phyloP scores from a whole-genome alignment of 1,140 invertebrate species.

The Eubasilissa regina region DNA sequence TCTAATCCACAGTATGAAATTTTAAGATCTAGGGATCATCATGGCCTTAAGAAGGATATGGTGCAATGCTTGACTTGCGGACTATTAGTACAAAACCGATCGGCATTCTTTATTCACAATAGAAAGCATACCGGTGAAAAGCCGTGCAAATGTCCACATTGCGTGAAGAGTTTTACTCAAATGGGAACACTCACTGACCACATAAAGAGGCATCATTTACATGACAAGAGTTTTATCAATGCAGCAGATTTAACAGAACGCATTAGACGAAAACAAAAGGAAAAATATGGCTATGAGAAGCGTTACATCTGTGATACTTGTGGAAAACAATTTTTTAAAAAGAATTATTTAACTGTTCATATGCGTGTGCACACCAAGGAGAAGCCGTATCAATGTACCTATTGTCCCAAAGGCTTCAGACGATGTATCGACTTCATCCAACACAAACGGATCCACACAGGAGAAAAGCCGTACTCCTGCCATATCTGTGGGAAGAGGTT shows the following conservation, averaged over 20 bases:
- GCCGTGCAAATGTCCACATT: slow-evolving; percentile 55
- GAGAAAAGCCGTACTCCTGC: slow-evolving; percentile 83
- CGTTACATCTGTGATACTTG: slow-evolving; percentile 56
- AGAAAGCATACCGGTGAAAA: slow-evolving; percentile 56
- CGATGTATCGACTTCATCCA: slow-evolving; percentile 58
- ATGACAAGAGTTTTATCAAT: slow-evolving; percentile 5
- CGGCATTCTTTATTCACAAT: slow-evolving; percentile 46
- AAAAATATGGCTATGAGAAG: slow-evolving; percentile 37
- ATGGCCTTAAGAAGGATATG: slow-evolving; percentile 37
- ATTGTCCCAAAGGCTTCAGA: slow-evolving; percentile 41
- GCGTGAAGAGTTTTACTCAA: slow-evolving; percentile 53
- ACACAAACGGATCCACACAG: slow-evolving; percentile 78
- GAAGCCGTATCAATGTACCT: slow-evolving; percentile 51
- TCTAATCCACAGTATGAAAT: neutral
- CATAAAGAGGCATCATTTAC: slow-evolving; percentile 38
- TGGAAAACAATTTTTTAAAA: slow-evolving; percentile 47
- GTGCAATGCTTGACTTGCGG: slow-evolving; percentile 34
- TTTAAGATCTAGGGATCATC: slow-evolving; percentile 22
- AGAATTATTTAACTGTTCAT: slow-evolving; percentile 41
- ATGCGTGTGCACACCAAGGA: slow-evolving; percentile 48
- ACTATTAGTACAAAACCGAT: slow-evolving; percentile 33
- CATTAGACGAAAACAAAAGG: slow-evolving; percentile 35
- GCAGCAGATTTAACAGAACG: slow-evolving; percentile 4
- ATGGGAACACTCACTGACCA: slow-evolving; percentile 44
- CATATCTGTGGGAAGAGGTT: slow-evolving; percentile 79